Base-by-base conservation (phyloP, 2,113 vertebrate species). In the Myrmophylax atrothorax region DNA sequence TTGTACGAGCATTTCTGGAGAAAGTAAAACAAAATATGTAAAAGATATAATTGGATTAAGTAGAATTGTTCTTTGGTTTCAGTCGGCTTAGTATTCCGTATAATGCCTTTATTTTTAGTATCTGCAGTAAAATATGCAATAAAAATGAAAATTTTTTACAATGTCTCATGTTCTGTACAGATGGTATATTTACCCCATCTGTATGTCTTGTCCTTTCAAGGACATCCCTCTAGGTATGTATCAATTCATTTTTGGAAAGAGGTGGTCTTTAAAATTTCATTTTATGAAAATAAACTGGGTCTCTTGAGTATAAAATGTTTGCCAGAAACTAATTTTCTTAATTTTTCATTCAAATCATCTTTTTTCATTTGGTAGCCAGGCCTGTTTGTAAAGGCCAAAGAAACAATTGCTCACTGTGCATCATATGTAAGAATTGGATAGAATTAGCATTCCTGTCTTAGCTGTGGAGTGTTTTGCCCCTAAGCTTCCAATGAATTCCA, bases 191-290 rank as follows among this genome's bases (percentile, higher is more conserved):
- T 94, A 91, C 75, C 68, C 75, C 44, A 35, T 87, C 89, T 35
- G 17, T 73, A 60, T 90, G 90, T 58, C 84, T 96, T 93, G 40
- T 84, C 67, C 63, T 94, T 76, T 93, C 87, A 96, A 96, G 95
- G 87, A 62, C 68, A 49, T 87, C 37, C 67, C 62, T 69, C 88
- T 81, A 63, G 87, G 80, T 94, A 67, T 77, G 18, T 93, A 97
- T 31, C 16, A 87, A 85, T 66, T 91, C 19, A 88, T 91, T 95
- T 95, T 87, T 87, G 56, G 58, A 90, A 84, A 88, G 68, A 97
- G 49, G 56, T 88, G 46, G 46, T 97, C 94, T 95, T 97, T 92
- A 97, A 94, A 96, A 87, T 92, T 94, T 94, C 95, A 94, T 97
- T 97, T 98, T 96, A 88, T 97, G 75, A 90, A 95, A 97, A 92